These are phyloP conservation scores for Plestiodon gilberti DNA, from an alignment of 2,113 vertebrate species.

Conservation along the genomic window DNA sequence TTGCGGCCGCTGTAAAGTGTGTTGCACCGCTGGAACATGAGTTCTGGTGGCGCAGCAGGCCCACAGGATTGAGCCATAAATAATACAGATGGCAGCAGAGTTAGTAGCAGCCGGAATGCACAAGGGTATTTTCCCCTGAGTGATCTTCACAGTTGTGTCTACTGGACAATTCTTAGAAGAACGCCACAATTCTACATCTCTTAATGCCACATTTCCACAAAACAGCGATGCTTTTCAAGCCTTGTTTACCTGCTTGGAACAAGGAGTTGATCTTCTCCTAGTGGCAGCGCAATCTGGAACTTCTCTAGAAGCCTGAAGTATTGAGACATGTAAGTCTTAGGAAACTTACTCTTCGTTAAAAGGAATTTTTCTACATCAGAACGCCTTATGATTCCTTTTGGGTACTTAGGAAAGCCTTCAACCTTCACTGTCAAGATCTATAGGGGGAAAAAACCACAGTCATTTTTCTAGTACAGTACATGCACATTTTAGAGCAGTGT, in stretches of 20 bases:
- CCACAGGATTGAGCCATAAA: not conserved
- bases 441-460: conserved; percentile 38
- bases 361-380: conserved; percentile 87
- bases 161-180: not conserved
- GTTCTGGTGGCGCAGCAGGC: too few relatives aligned
- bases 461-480: not conserved
- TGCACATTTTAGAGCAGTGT: not conserved
- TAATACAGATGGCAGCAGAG: not conserved
- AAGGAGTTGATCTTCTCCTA: conserved; percentile 89
- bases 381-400: conserved; percentile 87
- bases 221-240: conserved; percentile 17
- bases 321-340: conserved; percentile 84
- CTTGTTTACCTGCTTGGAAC: conserved; percentile 89
- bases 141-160: too few relatives aligned
- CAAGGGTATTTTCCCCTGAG: not conserved
- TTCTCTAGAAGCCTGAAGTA: conserved; percentile 95
- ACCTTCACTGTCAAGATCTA: conserved; percentile 85
- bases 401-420: conserved; percentile 78
- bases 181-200: not conserved
- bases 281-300: conserved; percentile 93
- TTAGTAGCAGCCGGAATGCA: not conserved
- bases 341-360: conserved; percentile 86
- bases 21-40: too few relatives aligned
- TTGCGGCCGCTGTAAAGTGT: too few relatives aligned
- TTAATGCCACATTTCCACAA: not conserved